Conservation (phyloP, 2,797 vertebrate species). For the Crocodylus rhombifer region DNA sequence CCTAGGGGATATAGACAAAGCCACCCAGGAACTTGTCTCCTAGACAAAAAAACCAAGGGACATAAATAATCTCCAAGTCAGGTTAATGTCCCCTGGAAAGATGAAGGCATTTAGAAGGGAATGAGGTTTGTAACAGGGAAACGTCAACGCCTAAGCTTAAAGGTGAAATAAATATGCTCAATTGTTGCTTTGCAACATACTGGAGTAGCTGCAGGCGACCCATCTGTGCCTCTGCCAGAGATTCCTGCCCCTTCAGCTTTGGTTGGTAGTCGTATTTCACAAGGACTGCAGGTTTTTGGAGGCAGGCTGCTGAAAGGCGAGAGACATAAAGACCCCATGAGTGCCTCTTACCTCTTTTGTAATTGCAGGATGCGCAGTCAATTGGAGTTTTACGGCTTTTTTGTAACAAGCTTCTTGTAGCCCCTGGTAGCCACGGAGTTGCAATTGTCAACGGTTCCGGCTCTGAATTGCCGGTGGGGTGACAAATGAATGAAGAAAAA, state of each 20-base stretch:
- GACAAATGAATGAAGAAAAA: not conserved
- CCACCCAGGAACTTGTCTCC: not conserved
- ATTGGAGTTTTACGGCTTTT: not conserved
- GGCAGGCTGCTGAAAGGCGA: not conserved
- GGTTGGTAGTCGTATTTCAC: not conserved
- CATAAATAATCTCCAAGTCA: not conserved
- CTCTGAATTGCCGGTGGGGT: not conserved
- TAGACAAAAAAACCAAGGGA: not conserved
- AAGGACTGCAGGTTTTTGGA: not conserved
- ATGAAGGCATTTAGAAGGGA: constrained; percentile 2
- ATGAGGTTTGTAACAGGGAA: not conserved
- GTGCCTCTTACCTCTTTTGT: not conserved
- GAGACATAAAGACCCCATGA: fast-evolving
- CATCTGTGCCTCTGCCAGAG: not conserved
- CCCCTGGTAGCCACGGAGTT: not conserved
- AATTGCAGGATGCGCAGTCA: not conserved
- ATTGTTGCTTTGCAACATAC: not conserved
- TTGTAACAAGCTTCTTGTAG: not conserved
- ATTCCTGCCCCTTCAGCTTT: fast-evolving
- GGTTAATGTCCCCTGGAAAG: not conserved
- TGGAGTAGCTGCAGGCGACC: not conserved
- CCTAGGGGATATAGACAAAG: not conserved
- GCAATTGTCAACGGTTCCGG: not conserved
- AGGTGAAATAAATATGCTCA: constrained; percentile 16
- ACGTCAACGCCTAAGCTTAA: constrained; percentile 19